These are phyloP conservation scores for Falcunculus frontatus DNA, from an alignment of 2,113 vertebrate genomes.

Conservation along the genomic window DNA sequence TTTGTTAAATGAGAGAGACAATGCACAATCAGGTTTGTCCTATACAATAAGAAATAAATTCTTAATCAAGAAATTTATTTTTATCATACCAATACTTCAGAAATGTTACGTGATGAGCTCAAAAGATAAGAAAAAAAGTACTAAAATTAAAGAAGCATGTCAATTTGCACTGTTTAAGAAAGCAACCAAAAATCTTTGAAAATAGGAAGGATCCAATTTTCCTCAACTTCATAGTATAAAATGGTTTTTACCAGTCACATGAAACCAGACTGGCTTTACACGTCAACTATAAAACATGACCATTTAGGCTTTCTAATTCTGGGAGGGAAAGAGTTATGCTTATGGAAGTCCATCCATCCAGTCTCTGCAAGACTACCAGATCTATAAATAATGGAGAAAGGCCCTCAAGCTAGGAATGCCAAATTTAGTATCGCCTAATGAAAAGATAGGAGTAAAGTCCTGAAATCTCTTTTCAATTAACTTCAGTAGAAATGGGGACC, in stretches of 20 bases:
- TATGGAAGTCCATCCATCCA: constrained; percentile 35
- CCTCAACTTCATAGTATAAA: neutral
- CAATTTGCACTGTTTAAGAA: neutral
- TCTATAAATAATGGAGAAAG: constrained; percentile 50
- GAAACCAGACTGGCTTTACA: neutral
- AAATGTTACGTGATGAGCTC: neutral
- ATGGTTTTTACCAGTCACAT: neutral
- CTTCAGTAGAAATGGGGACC: constrained; percentile 12
- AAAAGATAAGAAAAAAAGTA: neutral
- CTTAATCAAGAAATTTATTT: neutral
- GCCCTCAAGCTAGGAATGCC: constrained; percentile 45
- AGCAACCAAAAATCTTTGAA: neutral
- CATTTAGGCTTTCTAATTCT: neutral
- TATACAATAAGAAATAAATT: neutral
- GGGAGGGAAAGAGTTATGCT: constrained; percentile 41
- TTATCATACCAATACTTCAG: neutral
- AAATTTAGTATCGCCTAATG: constrained; percentile 58
- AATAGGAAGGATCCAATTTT: neutral
- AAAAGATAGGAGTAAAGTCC: constrained; percentile 36
- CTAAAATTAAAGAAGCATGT: neutral
- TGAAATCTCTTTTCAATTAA: constrained; percentile 56
- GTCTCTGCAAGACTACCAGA: constrained; percentile 31
- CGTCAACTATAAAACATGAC: neutral
- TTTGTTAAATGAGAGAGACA: neutral
- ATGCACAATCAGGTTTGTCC: neutral